Percentiles rank a stretch among this genome's conserved stretches.
phyloP scores from a whole-genome alignment of 2,888 invertebrate genomes.

The Sericinus montela region DNA sequence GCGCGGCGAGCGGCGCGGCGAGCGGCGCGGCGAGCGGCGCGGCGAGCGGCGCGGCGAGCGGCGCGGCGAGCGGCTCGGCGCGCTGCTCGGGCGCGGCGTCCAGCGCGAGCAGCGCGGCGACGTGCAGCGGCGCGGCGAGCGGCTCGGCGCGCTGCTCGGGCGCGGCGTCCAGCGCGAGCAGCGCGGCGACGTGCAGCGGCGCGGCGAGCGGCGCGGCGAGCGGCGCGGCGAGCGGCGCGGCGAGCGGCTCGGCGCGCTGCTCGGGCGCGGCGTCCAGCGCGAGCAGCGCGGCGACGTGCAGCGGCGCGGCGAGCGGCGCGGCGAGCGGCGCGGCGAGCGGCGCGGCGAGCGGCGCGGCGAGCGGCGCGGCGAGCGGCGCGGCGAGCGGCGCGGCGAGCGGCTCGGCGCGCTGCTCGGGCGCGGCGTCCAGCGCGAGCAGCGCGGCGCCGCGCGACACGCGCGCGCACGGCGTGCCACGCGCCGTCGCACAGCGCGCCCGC shows the following conservation, averaged over 20 bases:
- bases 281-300: too few relatives aligned
- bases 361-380: conserved; percentile 48
- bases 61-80: conserved; percentile 77
- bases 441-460: conserved; percentile 41
- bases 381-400: conserved; percentile 26
- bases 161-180: too few relatives aligned
- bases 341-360: conserved; percentile 84
- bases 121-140: too few relatives aligned
- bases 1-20: conserved; percentile 76
- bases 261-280: too few relatives aligned
- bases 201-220: too few relatives aligned
- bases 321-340: conserved; percentile 92
- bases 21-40: conserved; percentile 92
- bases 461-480: conserved; percentile 91
- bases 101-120: conserved; percentile 55
- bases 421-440: conserved; percentile 85
- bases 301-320: too few relatives aligned
- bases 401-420: conserved; percentile 47
- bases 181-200: too few relatives aligned
- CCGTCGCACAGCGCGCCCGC: conserved; percentile 88
- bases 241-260: too few relatives aligned
- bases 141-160: too few relatives aligned
- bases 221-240: too few relatives aligned
- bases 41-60: conserved; percentile 86
- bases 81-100: conserved; percentile 73